A percentile compares a stretch with the other conserved stretches of the same genome.
These are phyloP conservation scores for Drepana falcataria DNA, from an alignment of 2,888 invertebrate species.

Conservation along the genomic window DNA sequence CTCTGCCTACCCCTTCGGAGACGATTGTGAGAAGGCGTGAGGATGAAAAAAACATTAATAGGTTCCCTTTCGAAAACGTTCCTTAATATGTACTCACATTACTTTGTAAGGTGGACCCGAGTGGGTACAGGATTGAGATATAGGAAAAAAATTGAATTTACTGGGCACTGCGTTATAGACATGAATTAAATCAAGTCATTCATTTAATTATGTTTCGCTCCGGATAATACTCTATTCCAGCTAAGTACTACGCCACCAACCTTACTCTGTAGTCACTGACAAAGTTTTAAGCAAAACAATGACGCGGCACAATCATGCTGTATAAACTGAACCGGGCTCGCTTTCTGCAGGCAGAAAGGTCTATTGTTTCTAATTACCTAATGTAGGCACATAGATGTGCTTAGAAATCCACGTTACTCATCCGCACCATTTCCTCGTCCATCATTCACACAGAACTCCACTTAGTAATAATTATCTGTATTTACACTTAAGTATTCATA, in stretches of 20 bases:
- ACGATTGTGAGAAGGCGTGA: too few species aligned
- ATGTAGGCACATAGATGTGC: neutral
- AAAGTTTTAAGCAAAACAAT: slow-evolving; percentile 25
- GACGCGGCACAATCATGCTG: slow-evolving; percentile 26
- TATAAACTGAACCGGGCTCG: slow-evolving; percentile 12
- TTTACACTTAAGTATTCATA: too few species aligned
- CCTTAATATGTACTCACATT: too few species aligned
- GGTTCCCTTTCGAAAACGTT: too few species aligned
- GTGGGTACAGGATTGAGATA: too few species aligned
- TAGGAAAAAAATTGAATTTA: too few species aligned
- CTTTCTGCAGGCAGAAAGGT: slow-evolving; percentile 9
- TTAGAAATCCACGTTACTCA: neutral
- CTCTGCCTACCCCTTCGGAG: too few species aligned
- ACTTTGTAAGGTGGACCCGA: too few species aligned
- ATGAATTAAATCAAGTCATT: neutral
- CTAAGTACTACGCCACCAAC: neutral
- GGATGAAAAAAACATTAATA: too few species aligned
- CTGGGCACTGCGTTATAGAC: too few species aligned
- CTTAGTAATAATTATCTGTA: too few species aligned
- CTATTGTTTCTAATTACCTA: slow-evolving; percentile 8
- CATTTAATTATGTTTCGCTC: neutral
- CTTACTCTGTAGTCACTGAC: slow-evolving; percentile 4
- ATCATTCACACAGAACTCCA: too few species aligned
- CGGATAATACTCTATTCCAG: neutral
- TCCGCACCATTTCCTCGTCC: neutral